Percentiles rank a stretch among this genome's conserved stretches.
Evolutionary conservation across 2,797 vertebrate species (phyloP).

Genomic region (Darevskia mixta): DNA sequence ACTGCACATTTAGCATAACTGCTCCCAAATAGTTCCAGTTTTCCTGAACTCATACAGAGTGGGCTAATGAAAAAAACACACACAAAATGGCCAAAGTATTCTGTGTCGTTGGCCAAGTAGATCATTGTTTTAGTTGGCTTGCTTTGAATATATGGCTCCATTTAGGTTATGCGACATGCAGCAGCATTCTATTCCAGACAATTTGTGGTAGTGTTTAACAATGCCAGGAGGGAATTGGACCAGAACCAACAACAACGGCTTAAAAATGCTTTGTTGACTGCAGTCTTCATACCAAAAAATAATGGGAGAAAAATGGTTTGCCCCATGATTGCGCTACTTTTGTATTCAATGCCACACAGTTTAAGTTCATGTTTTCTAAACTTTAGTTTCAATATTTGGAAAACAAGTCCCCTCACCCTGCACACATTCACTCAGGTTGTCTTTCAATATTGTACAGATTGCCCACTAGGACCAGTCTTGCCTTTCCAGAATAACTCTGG

Average conservation of each 20-base stretch:
- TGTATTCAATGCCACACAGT: conserved; percentile 51
- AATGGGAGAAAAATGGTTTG: conserved; percentile 8
- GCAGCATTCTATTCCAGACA: conserved; percentile 51
- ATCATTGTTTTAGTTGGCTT: conserved; percentile 32
- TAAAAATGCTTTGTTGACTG: conserved; percentile 53
- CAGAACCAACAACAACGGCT: conserved; percentile 47
- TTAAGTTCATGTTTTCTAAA: conserved; percentile 61
- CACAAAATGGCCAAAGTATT: conserved; percentile 14
- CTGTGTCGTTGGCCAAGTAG: conserved; percentile 13
- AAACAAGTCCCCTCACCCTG: background rate
- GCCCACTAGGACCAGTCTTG: conserved; percentile 53
- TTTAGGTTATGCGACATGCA: conserved; percentile 57
- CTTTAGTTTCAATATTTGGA: conserved; percentile 59
- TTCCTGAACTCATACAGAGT: conserved; percentile 52
- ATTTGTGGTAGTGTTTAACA: conserved; percentile 16
- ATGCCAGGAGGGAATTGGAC: conserved; percentile 33
- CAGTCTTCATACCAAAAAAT: conserved; percentile 51
- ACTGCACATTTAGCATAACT: conserved; percentile 55
- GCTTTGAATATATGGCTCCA: conserved; percentile 25
- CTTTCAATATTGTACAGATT: conserved; percentile 62
- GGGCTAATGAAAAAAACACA: conserved; percentile 33
- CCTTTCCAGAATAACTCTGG: conserved; percentile 46
- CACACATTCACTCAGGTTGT: conserved; percentile 42
- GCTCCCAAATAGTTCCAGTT: conserved; percentile 56
- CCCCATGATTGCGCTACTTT: conserved; percentile 45